phyloP scores from a whole-genome alignment of 2,113 vertebrate species.

The Gymnogyps californianus region DNA sequence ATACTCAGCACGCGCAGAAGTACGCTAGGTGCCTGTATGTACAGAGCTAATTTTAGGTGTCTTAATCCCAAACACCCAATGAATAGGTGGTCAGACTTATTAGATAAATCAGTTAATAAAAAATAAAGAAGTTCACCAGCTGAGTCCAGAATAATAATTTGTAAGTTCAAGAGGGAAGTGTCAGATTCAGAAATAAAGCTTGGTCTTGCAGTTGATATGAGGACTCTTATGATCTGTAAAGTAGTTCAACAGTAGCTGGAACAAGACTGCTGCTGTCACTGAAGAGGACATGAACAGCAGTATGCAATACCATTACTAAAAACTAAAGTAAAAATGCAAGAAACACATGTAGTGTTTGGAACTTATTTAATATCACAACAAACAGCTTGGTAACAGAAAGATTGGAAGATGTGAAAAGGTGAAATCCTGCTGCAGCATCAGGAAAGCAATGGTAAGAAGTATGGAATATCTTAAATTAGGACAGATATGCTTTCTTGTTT shows the following conservation, averaged over 20 bases:
- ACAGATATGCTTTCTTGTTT: background rate
- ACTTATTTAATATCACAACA: background rate
- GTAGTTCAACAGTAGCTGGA: background rate
- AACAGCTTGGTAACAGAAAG: background rate
- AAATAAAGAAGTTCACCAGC: background rate
- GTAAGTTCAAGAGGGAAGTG: background rate
- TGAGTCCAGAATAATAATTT: background rate
- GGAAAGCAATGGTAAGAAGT: background rate
- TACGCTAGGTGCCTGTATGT: background rate
- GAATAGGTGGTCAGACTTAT: background rate
- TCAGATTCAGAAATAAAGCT: background rate
- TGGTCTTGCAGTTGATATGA: background rate
- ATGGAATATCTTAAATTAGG: background rate
- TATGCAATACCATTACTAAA: background rate
- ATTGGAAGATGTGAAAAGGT: fast-evolving
- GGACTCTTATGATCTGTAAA: background rate
- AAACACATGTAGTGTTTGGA: fast-evolving
- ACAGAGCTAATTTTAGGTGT: background rate
- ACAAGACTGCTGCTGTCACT: background rate
- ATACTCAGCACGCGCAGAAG: background rate
- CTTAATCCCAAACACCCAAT: background rate
- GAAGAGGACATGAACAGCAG: background rate
- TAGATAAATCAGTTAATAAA: too few relatives aligned
- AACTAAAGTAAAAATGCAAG: background rate
- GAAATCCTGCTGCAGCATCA: background rate